Evolutionary conservation across 1,140 invertebrate species (phyloP), one percentile per base, ranked within the genome.

Genomic region (Bombus superbus): DNA sequence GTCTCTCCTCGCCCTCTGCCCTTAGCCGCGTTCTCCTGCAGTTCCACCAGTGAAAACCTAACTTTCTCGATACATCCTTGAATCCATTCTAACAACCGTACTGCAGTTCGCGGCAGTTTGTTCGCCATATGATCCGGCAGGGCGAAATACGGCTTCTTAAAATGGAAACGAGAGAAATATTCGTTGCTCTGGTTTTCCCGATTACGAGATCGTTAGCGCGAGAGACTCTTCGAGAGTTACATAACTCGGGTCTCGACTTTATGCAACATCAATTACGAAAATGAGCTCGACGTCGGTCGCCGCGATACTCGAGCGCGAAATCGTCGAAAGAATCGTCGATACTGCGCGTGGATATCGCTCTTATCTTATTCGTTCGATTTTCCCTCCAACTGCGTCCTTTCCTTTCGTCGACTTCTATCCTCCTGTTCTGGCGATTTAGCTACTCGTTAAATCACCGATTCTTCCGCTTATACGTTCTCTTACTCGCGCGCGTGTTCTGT

Each of bases 191-290:
- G 40, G 47, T 72, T 79, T 81, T 81, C 79, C 25, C 79, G 68
- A 72, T 72, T 72, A 81, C 79, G 68, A 32, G 68, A 62, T 81
- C 79, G 79, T 81, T 81, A 72, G 57, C n/a, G 62, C 13, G 40
- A 40, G 53, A 42, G 73, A 11, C 81, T 62, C 18, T 73, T 66
- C 35, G 62, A 68, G 76, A 83, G 72, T 83, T 83, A 83, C 32
- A 73, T 83, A 83, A 83, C 81, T 76, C 68, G 71, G 25, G 59
- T 3, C 42, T 40, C n/a, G 73, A 74, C 73, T 83, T 83, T 83
- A 74, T 76, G 81, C 73, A 76, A 76, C 81, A 18, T 83, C 81
- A 83, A 76, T 83, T 83, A 83, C 81, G 62, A 62, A 62, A 76
- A 76, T 57, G 62, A 83, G 53, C 57, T 53, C 68, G 68, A 81